A percentile compares a stretch with the other conserved stretches of the same genome.
These are phyloP conservation scores for Hycleus phaleratus DNA, from an alignment of 1,140 invertebrate genomes.

Conservation along the genomic window DNA sequence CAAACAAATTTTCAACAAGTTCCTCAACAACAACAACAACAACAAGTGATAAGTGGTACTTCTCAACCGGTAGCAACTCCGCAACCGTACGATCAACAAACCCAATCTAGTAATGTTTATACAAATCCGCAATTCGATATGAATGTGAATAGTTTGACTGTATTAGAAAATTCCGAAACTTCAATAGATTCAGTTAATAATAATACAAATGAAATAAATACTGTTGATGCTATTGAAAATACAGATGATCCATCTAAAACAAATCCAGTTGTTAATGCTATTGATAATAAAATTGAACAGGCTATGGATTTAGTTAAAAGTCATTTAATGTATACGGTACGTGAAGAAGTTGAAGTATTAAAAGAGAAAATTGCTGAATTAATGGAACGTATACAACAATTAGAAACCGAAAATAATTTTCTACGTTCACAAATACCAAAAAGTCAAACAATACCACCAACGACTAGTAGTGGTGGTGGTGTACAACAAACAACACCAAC, in stretches of 20 bases:
- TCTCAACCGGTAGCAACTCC: conserved; percentile 9
- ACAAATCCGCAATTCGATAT: conserved; percentile 35
- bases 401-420: conserved; percentile 55
- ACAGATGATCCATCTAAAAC: conserved; percentile 35
- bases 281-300: conserved; percentile 66
- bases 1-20: conserved; percentile 26
- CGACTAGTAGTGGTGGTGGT: neutral
- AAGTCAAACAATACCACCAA: conserved; percentile 16
- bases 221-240: conserved; percentile 24
- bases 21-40: conserved; percentile 16
- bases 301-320: conserved; percentile 65
- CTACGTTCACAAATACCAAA: conserved; percentile 36
- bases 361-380: conserved; percentile 59
- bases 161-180: conserved; percentile 25
- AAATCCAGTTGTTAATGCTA: conserved; percentile 44
- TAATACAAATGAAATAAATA: conserved; percentile 9
- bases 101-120: conserved; percentile 29
- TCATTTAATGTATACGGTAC: conserved; percentile 63
- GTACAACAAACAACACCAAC: no score
- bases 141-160: conserved; percentile 31
- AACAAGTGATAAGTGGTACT: conserved; percentile 12
- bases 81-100: conserved; percentile 21
- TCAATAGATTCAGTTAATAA: conserved; percentile 16
- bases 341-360: conserved; percentile 63
- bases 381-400: conserved; percentile 50